Evolutionary conservation across 2,797 vertebrate species (phyloP).

Genomic region (Halcyon leucocephala): DNA sequence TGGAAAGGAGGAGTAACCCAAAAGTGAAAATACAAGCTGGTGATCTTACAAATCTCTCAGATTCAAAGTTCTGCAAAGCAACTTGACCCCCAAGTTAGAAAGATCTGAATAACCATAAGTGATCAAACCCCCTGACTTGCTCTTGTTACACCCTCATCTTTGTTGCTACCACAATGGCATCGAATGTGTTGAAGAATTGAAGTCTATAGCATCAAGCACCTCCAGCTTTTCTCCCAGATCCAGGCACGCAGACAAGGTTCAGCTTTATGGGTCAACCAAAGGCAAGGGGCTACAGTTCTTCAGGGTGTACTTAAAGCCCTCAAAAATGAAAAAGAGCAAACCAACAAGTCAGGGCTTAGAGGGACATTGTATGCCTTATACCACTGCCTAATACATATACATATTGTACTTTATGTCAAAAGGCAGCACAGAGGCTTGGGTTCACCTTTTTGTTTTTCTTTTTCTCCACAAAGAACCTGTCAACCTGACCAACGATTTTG

Average conservation of each 20-base stretch:
- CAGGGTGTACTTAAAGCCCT: not conserved
- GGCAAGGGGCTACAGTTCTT: not conserved
- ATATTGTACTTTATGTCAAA: not conserved
- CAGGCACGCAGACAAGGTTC: not conserved
- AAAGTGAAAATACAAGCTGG: not conserved
- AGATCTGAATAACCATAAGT: not conserved
- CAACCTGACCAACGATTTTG: not conserved
- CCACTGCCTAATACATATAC: not conserved
- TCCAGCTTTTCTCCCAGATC: not conserved
- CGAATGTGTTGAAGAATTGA: not conserved
- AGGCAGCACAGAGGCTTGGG: not conserved
- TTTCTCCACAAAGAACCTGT: not conserved
- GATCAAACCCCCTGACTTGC: not conserved
- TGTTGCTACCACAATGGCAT: not conserved
- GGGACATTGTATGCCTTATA: not conserved
- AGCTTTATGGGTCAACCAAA: not conserved
- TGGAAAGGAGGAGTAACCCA: not conserved
- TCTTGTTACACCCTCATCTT: not conserved
- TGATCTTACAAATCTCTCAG: not conserved
- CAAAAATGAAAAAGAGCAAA: not conserved
- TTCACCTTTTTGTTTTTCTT: not conserved
- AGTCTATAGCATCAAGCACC: not conserved
- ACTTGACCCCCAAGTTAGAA: not conserved
- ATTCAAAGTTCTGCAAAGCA: not conserved
- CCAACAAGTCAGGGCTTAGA: not conserved